Evolutionary conservation across 1,140 invertebrate species (phyloP).

Genomic region (Sminthurides bifidus): DNA sequence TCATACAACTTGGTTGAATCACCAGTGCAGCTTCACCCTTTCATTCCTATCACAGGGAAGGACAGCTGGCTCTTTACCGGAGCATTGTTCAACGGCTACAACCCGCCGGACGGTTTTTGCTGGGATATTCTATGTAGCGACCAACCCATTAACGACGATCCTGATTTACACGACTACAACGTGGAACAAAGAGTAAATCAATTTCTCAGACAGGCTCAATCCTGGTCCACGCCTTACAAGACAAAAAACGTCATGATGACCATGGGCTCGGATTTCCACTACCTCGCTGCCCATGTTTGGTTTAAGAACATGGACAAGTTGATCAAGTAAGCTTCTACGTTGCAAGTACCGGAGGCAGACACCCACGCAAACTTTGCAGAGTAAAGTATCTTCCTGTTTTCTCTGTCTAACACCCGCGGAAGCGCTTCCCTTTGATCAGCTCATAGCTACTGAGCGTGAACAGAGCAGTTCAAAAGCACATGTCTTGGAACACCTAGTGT

Average conservation of each 20-base stretch:
- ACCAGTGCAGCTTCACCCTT: no score
- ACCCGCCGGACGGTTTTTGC: constrained; percentile 73
- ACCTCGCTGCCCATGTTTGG: constrained; percentile 45
- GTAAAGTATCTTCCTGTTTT: no score
- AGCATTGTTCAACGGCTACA: constrained; percentile 62
- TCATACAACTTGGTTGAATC: no score
- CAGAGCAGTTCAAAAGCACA: no score
- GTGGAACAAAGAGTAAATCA: constrained; percentile 43
- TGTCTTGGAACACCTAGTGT: no score
- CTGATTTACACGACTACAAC: constrained; percentile 58
- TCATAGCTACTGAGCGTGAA: no score
- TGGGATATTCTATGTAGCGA: constrained; percentile 74
- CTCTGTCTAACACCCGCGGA: no score
- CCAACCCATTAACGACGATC: constrained; percentile 65
- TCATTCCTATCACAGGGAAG: no score
- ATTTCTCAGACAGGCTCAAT: constrained; percentile 32
- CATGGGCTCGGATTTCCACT: constrained; percentile 49
- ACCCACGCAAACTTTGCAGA: no score
- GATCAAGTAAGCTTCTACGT: constrained; percentile 46
- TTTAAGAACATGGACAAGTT: constrained; percentile 60
- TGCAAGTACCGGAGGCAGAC: no score
- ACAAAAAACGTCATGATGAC: constrained; percentile 44
- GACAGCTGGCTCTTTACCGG: constrained; percentile 53
- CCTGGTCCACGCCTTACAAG: constrained; percentile 31
- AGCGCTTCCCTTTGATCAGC: no score